Conservation (phyloP, 2,113 vertebrate genomes). For the Eleginops maclovinus region DNA sequence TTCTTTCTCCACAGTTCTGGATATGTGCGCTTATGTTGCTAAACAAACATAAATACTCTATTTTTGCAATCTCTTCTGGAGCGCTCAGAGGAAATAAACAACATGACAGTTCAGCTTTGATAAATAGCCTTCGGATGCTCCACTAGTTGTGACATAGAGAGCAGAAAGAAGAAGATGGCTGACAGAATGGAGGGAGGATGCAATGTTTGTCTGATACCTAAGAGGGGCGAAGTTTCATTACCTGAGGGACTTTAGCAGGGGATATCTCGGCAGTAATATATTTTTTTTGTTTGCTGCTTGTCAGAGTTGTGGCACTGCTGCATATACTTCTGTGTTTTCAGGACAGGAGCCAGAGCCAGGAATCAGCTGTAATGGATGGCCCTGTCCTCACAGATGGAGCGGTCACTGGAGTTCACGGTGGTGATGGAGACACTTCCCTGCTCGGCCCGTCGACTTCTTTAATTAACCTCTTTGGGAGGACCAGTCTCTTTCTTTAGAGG, state of each 20-base stretch:
- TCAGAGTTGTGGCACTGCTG: slow-evolving; percentile 45
- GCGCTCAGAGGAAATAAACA: slow-evolving; percentile 36
- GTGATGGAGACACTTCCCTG: slow-evolving; percentile 71
- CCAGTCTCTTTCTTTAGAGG: slow-evolving; percentile 50
- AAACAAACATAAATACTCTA: slow-evolving; percentile 43
- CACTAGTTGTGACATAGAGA: slow-evolving; percentile 44
- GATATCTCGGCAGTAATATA: slow-evolving; percentile 27
- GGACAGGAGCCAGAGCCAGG: slow-evolving; percentile 35
- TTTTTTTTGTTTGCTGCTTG: slow-evolving; percentile 39
- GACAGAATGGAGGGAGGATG: slow-evolving; percentile 40
- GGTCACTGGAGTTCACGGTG: slow-evolving; percentile 52
- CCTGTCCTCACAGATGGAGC: slow-evolving; percentile 58
- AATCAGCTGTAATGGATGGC: slow-evolving; percentile 69
- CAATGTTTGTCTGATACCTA: slow-evolving; percentile 56
- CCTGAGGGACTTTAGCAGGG: slow-evolving; percentile 58
- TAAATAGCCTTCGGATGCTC: slow-evolving; percentile 49
- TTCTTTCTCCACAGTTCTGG: slow-evolving; percentile 13
- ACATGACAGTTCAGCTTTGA: slow-evolving; percentile 36
- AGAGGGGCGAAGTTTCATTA: slow-evolving; percentile 67
- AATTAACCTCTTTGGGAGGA: slow-evolving; percentile 78
- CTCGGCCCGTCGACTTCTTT: slow-evolving; percentile 60
- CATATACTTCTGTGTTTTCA: slow-evolving; percentile 57
- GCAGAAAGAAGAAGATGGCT: slow-evolving; percentile 19
- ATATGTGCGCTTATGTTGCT: slow-evolving; percentile 30
- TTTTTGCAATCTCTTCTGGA: slow-evolving; percentile 21